Percentiles rank a stretch among this genome's conserved stretches.
Evolutionary conservation across 1,140 invertebrate species (phyloP).

Genomic region (Bombyx mandarina): DNA sequence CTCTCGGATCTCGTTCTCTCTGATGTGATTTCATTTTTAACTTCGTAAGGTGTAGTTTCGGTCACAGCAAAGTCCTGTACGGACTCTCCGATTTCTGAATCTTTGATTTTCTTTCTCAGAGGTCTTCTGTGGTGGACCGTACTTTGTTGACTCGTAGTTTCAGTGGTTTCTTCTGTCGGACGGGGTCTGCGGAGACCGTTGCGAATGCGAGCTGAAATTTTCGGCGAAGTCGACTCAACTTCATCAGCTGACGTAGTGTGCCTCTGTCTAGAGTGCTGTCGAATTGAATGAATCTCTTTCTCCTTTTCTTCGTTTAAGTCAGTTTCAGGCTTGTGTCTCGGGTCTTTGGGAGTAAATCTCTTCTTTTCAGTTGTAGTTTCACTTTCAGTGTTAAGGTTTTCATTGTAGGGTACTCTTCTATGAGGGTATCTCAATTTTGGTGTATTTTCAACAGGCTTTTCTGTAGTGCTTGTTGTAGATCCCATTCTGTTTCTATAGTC

Average conservation of each 20-base stretch:
- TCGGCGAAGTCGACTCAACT: constrained; percentile 36
- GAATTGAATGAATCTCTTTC: constrained; percentile 36
- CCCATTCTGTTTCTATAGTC: constrained; percentile 71
- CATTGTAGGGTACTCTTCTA: constrained; percentile 47
- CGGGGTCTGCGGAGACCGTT: constrained; percentile 42
- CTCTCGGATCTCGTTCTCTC: constrained; percentile 66
- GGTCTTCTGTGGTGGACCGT: constrained; percentile 38
- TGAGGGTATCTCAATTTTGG: constrained; percentile 58
- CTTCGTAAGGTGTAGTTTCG: constrained; percentile 36
- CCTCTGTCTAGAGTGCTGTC: constrained; percentile 29
- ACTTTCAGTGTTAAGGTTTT: constrained; percentile 41
- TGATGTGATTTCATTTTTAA: constrained; percentile 54
- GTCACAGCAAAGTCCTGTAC: constrained; percentile 52
- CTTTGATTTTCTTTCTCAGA: constrained; percentile 50
- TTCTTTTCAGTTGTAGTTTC: constrained; percentile 62
- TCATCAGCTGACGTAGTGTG: constrained; percentile 26
- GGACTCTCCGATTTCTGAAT: constrained; percentile 50
- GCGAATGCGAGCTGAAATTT: constrained; percentile 53
- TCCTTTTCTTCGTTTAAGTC: constrained; percentile 41
- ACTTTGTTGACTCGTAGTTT: constrained; percentile 32
- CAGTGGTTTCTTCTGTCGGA: constrained; percentile 45
- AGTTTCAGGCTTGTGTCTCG: constrained; percentile 44
- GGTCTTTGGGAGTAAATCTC: constrained; percentile 65
- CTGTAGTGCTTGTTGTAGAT: constrained; percentile 69
- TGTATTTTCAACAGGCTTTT: constrained; percentile 50